Percentiles rank a stretch among this genome's conserved stretches.
Conservation (phyloP, 2,113 vertebrate genomes). For the Pedionomus torquatus region DNA sequence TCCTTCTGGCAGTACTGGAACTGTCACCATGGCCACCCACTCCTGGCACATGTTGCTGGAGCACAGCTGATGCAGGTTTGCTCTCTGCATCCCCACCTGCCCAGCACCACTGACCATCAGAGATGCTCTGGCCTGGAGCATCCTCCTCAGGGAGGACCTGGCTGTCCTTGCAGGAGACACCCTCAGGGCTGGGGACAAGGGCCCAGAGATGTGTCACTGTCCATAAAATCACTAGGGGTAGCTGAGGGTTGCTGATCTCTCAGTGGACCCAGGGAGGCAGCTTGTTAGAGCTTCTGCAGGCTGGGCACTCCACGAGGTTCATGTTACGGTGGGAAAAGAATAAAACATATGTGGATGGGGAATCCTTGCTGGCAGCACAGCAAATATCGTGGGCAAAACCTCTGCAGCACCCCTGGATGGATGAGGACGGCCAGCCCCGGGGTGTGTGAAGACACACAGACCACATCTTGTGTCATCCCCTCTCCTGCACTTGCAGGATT, state of each 20-base stretch:
- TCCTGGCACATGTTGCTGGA: not conserved
- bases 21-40: accelerated
- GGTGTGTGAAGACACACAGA: not conserved
- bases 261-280: too few relatives aligned
- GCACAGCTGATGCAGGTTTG: not conserved
- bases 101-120: not conserved
- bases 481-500: not conserved
- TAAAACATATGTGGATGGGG: not conserved
- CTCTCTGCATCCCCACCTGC: not conserved
- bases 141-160: not conserved
- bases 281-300: not conserved
- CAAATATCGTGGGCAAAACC: accelerated
- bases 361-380: not conserved
- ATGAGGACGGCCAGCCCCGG: accelerated
- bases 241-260: not conserved
- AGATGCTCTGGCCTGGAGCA: not conserved
- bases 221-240: not conserved
- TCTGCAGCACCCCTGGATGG: not conserved
- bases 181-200: not conserved
- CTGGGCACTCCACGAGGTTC: not conserved
- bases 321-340: accelerated
- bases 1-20: not conserved
- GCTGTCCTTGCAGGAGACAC: not conserved
- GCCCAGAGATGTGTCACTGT: not conserved
- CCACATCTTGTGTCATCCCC: accelerated